These are phyloP conservation scores for Neosilurus hyrtlii DNA, from an alignment of 2,797 vertebrate genomes.

Conservation along the genomic window DNA sequence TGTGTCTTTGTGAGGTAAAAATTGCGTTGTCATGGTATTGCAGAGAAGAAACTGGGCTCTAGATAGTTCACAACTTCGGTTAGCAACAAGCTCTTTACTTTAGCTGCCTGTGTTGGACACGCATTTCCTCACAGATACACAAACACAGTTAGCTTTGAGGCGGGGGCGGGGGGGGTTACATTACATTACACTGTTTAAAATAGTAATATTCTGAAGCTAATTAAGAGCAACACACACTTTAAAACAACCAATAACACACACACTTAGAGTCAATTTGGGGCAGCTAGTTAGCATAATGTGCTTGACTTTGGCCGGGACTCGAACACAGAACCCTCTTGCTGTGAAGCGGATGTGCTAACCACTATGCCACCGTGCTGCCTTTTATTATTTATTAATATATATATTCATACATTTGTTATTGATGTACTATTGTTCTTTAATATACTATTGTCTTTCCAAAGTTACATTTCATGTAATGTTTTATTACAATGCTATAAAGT, in stretches of 20 bases:
- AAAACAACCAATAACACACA: too few species aligned
- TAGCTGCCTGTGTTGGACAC: background rate
- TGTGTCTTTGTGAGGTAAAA: background rate
- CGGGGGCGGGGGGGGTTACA: too few species aligned
- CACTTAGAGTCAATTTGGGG: too few species aligned
- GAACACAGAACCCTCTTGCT: too few species aligned
- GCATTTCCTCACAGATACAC: background rate
- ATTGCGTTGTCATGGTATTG: background rate
- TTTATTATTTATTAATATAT: too few species aligned
- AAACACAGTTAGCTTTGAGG: background rate
- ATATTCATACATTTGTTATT: background rate
- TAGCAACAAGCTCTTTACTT: background rate
- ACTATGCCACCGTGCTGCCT: too few species aligned
- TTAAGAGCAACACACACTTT: background rate
- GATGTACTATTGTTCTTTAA: background rate
- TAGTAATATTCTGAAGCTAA: background rate
- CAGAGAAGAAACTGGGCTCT: background rate
- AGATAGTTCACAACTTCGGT: slow-evolving; percentile 7
- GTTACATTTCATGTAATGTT: background rate
- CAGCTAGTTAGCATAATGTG: too few species aligned
- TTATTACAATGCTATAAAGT: background rate
- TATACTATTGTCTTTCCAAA: background rate
- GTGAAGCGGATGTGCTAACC: too few species aligned
- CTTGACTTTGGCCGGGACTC: too few species aligned
- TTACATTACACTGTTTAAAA: background rate